Evolutionary conservation across 2,113 vertebrate species (phyloP).

Genomic region (Dolichotis patagonum): DNA sequence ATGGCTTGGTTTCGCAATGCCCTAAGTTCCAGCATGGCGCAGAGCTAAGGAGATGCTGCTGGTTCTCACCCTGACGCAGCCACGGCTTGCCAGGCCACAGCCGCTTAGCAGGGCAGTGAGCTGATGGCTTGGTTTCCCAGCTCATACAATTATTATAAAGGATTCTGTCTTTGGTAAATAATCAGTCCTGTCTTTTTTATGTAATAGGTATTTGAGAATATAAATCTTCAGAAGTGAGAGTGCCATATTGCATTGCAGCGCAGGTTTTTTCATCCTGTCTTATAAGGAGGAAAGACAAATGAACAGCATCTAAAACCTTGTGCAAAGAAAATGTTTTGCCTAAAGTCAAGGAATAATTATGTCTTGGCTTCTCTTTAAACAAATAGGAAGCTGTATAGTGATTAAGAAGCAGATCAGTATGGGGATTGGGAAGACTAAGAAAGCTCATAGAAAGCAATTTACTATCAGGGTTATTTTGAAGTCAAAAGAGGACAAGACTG

Average conservation of each 20-base stretch:
- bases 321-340: not conserved
- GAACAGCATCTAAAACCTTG: not conserved
- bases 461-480: not conserved
- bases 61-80: no score
- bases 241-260: not conserved
- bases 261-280: not conserved
- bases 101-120: no score
- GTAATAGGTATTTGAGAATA: not conserved
- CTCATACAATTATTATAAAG: not conserved
- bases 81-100: no score
- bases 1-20: no score
- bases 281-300: not conserved
- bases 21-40: no score
- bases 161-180: constrained; percentile 1
- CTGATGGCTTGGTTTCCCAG: no score
- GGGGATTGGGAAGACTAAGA: not conserved
- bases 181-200: not conserved
- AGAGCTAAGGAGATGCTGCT: no score
- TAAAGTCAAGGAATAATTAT: not conserved
- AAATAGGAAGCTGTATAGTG: not conserved
- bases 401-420: not conserved
- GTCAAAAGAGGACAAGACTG: not conserved
- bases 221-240: not conserved
- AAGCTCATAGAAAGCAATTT: not conserved
- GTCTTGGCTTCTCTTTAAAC: not conserved